These are phyloP conservation scores for Rhineura floridana DNA, from an alignment of 2,113 vertebrate genomes.

Conservation along the genomic window DNA sequence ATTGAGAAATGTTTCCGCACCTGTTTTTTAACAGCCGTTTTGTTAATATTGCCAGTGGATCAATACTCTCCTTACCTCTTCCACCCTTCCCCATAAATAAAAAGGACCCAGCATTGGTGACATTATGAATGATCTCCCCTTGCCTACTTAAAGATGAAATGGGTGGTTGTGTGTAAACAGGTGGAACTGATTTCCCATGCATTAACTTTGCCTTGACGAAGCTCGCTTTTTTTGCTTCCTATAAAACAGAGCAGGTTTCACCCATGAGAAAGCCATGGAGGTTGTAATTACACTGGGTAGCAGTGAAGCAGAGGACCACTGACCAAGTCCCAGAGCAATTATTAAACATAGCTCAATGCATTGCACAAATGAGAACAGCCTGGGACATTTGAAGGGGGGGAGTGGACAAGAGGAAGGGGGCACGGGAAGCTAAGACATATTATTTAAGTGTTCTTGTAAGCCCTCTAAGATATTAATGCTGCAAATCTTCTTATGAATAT, in stretches of 20 bases:
- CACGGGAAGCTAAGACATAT: conserved; percentile 80
- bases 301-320: conserved; percentile 71
- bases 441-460: conserved; percentile 99
- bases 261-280: conserved; percentile 62
- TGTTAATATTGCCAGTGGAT: neutral
- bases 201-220: conserved; percentile 60
- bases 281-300: conserved; percentile 81
- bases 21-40: neutral
- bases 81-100: conserved; percentile 41
- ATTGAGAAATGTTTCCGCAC: neutral
- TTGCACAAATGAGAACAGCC: conserved; percentile 93
- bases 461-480: conserved; percentile 99
- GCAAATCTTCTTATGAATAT: conserved; percentile 99
- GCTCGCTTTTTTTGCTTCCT: conserved; percentile 64
- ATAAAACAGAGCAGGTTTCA: conserved; percentile 78
- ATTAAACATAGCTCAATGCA: conserved; percentile 87
- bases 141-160: neutral
- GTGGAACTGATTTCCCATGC: conserved; percentile 53
- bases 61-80: neutral
- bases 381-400: conserved; percentile 73
- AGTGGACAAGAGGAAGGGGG: conserved; percentile 64
- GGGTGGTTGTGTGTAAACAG: neutral
- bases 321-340: conserved; percentile 85
- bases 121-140: neutral
- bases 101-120: conserved; percentile 42